Conservation (phyloP, 2,888 invertebrate species). For the Cheilosia soror region DNA sequence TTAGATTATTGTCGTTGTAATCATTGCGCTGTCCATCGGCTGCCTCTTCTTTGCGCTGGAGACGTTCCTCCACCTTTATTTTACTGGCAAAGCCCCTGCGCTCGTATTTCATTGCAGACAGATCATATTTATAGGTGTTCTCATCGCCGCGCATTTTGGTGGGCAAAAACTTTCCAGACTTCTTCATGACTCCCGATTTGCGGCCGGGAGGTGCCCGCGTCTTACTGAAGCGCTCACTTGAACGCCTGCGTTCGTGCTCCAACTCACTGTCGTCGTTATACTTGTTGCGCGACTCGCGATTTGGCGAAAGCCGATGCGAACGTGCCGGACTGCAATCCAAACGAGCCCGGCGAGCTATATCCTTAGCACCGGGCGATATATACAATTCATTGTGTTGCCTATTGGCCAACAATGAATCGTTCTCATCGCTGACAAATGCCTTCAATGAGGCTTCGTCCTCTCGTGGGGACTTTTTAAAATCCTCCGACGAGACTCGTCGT, state of each 20-base stretch:
- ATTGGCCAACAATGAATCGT: slow-evolving; percentile 80
- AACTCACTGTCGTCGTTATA: slow-evolving; percentile 85
- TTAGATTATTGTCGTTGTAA: slow-evolving; percentile 83
- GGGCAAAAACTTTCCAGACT: slow-evolving; percentile 80
- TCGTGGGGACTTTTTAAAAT: slow-evolving; percentile 78
- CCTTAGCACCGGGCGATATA: slow-evolving; percentile 76
- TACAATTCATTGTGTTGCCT: slow-evolving; percentile 71
- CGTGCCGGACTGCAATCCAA: slow-evolving; percentile 83
- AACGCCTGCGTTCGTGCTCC: slow-evolving; percentile 87
- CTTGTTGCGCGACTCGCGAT: slow-evolving; percentile 81
- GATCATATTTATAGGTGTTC: slow-evolving; percentile 83
- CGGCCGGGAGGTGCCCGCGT: slow-evolving; percentile 86
- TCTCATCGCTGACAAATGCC: slow-evolving; percentile 77
- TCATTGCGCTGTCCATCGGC: slow-evolving; percentile 78
- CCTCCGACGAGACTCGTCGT: slow-evolving; percentile 81
- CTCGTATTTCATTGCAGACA: slow-evolving; percentile 82
- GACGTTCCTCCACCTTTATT: slow-evolving; percentile 77
- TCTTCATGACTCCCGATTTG: slow-evolving; percentile 82
- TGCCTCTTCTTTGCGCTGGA: slow-evolving; percentile 77
- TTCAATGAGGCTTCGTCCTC: slow-evolving; percentile 48
- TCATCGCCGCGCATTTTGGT: slow-evolving; percentile 81
- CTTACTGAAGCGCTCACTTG: slow-evolving; percentile 87
- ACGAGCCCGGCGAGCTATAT: slow-evolving; percentile 78
- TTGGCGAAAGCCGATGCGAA: slow-evolving; percentile 82
- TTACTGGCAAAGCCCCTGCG: slow-evolving; percentile 83